Base-by-base conservation (phyloP, 2,797 vertebrate genomes). In the Chloroceryle inda region DNA sequence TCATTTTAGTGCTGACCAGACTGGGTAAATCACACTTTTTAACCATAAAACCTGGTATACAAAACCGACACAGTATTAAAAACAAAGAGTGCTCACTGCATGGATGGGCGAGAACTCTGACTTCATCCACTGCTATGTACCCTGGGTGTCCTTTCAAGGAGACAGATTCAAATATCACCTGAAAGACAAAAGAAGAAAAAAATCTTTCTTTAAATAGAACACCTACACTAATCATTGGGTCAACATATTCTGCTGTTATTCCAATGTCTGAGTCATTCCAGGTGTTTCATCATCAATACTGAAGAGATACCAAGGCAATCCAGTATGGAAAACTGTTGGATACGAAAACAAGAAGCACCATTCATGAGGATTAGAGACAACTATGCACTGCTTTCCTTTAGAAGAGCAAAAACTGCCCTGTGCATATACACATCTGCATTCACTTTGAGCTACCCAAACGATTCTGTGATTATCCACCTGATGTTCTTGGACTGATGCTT, bases 151-250 rank as follows among this genome's bases (percentile, higher is more conserved):
- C 99, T 96, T 99, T 99, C 96, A 99, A 94, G 40, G 99, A 99
- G 85, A 99, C 99, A 0, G 99, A 99, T 91, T 99, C 99, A 95
- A 99, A 99, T 97, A 99, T 99, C 76, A 99, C 99, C 99, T 99
- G 98, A 85, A 98, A 98, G 4, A 93, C 40, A 98, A 47, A 95
- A 81, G 24, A n/a, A 68, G 24, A 68, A 61, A 88, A 88, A 88
- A 84, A 77, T 2, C 75, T 85, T 47, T 64, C 50, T 83, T 81
- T 91, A 35, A 62, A 78, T 75, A 82, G 15, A 64, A 18, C 8
- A 69, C 29, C 40, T 31, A 9, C n/a, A 47, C 9, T 13, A 47
- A 6, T 26, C 40, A 44, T 73, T 72, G 29, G 20, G 53, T 11
- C 52, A 59, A 17, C 44, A 23, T 22, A 19, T 55, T 11, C 12